Base-by-base conservation (phyloP, 1,140 invertebrate genomes). In the Conus ventricosus region DNA sequence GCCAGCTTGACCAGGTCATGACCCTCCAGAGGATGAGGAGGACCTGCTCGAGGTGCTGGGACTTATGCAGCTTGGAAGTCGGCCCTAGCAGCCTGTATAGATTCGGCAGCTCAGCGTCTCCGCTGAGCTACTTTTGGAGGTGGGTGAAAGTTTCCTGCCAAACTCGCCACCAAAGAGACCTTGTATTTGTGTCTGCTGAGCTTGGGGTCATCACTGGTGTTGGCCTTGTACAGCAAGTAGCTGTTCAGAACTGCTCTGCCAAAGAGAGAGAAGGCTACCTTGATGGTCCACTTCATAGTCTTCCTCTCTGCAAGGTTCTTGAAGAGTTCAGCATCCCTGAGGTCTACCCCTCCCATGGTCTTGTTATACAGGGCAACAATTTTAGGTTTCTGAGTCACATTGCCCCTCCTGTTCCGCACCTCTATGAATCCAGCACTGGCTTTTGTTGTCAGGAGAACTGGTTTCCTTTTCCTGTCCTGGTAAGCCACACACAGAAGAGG, bases 401-500 rank as follows among this genome's bases (percentile, higher is more conserved):
- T 75, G 71, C 20, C 25, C 20, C 20, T 25, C 71, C 71, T 75
- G 71, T 4, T 75, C 20, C 23, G 4, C 13, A 75, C 7, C 20
- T n/a, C 20, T n/a, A 23, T 25, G n/a, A 25, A n/a, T 11, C 25
- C 25, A 17, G 71, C 20, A 8, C 7, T 75, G 71, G 71, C 11
- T 17, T 11, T 25, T n/a, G 6, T 75, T 75, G 71, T 17, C 71
- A 75, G 71, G 13, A 75, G 0, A 75, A 75, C 71, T 17, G 71
- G 71, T 20, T 75, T 75, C 23, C 20, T 75, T 15, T 60, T 60
- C 8, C 83, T 54, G 25, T 85, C 83, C 55, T 63, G 0, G 83
- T 85, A 85, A 10, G 83, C 83, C 15, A 67, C 60, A 60, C 83
- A 85, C 23, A 85, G 83, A 8, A 85, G 83, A 13, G 17, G 17